Evolutionary conservation across 2,113 vertebrate species (phyloP).

Genomic region (Dipodomys merriami): DNA sequence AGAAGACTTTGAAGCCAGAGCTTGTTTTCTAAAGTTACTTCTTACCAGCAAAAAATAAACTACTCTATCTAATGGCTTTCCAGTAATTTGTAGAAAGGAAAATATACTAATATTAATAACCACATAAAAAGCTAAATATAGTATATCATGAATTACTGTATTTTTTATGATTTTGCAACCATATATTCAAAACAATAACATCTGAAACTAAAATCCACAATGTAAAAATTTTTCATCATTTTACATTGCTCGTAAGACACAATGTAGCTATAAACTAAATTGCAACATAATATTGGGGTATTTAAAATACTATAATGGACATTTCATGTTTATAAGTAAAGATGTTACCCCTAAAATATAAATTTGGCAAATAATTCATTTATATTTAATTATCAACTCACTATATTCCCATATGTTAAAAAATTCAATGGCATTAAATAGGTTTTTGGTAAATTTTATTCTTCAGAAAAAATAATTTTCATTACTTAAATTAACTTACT

Average conservation of each 20-base stretch:
- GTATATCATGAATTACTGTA: not conserved
- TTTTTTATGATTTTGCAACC: not conserved
- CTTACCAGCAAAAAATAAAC: not conserved
- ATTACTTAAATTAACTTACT: not conserved
- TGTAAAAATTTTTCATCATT: not conserved
- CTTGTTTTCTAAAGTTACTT: not conserved
- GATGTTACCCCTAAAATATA: not conserved
- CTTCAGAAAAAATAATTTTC: not conserved
- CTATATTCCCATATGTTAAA: not conserved
- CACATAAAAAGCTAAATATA: not conserved
- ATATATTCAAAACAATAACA: not conserved
- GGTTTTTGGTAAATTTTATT: not conserved
- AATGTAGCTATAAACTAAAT: not conserved
- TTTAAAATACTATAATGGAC: not conserved
- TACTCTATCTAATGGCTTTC: not conserved
- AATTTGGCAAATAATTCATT: not conserved
- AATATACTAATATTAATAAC: not conserved
- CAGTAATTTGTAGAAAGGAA: not conserved
- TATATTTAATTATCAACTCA: not conserved
- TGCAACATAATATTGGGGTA: not conserved
- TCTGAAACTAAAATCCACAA: not conserved
- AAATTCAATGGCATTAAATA: not conserved
- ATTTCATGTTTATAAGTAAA: not conserved
- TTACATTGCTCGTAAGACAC: not conserved
- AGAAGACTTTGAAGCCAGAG: not conserved